Base-by-base conservation (phyloP, 2,797 vertebrate genomes). In the Rousettus madagascariensis region DNA sequence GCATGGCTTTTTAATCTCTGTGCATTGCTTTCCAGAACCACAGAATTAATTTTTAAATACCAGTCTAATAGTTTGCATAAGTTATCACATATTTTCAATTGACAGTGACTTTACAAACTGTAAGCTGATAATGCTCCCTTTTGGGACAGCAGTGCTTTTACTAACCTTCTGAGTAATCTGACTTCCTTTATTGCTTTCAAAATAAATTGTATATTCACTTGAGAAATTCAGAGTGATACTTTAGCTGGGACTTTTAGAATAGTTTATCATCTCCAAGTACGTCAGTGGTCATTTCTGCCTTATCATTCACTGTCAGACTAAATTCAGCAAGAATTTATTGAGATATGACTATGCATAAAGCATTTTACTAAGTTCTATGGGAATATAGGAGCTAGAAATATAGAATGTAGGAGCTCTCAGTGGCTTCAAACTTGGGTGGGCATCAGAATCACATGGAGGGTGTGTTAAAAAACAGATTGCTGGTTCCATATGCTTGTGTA, bases 171-270 rank as follows among this genome's bases (percentile, higher is more conserved):
- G 38, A 93, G 61, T 92, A 85, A 92, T 90, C 51, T 49, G 38
- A 87, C 38, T 87, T 94, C 38, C n/a, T 72, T 86, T 55, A 49
- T 36, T 92, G 65, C 83, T 95, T 95, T 94, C 75, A 69, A 87
- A 95, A 53, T 94, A 89, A 92, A 57, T 80, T 90, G 95, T 91
- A 69, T 86, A 3, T 90, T 92, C 43, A 30, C 33, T 80, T 71
- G 75, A 71, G 75, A 92, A 95, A 69, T 30, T 46, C 46, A 28
- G 49, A 77, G 11, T 72, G 49, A 66, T 94, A 13, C 80, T 49
- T 57, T 79, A 75, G 13, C 72, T 59, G 22, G 43, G 2, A 19
- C 38, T 36, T 72, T 63, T 79, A 55, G 51, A 65, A 33, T 85
- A 80, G 55, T 84, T n/a, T 84, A 43, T 92, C 15, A 10, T 69